Evolutionary conservation across 1,140 invertebrate species (phyloP).

Genomic region (Telenomus remus): DNA sequence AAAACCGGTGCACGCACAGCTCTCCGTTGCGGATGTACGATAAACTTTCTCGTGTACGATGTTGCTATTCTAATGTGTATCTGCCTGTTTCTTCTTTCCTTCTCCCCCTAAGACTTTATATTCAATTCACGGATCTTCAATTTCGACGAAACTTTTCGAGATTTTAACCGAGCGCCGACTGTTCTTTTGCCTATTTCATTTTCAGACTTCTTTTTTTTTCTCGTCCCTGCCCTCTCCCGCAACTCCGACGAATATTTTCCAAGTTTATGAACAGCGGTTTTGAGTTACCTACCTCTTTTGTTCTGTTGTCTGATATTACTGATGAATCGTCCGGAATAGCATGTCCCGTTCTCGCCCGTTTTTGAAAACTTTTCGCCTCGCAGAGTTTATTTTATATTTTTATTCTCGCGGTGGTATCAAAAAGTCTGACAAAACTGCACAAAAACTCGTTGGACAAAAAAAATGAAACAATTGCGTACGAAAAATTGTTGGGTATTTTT

Average conservation of each 20-base stretch:
- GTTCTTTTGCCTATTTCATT: slow-evolving; percentile 1
- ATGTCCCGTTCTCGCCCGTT: no score
- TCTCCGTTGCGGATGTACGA: slow-evolving; percentile 23
- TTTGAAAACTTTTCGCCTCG: slow-evolving; percentile 1
- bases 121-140: slow-evolving; percentile 33
- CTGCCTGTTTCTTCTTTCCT: background rate
- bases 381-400: no score
- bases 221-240: background rate
- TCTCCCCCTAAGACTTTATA: slow-evolving; percentile 2
- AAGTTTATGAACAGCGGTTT: background rate
- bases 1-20: slow-evolving; percentile 56
- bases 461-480: no score
- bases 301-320: background rate
- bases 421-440: no score
- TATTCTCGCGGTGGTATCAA: no score
- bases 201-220: slow-evolving; percentile 4
- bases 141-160: slow-evolving; percentile 17
- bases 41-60: slow-evolving; percentile 37
- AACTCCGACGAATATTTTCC: slow-evolving; percentile 1
- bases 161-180: slow-evolving; percentile 8
- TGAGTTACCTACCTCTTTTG: background rate
- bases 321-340: no score
- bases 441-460: background rate
- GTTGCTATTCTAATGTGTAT: slow-evolving; percentile 32
- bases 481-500: no score